These are phyloP conservation scores for Hermaeophaga mercurialis DNA, from an alignment of 2,888 invertebrate species.

Conservation along the genomic window DNA sequence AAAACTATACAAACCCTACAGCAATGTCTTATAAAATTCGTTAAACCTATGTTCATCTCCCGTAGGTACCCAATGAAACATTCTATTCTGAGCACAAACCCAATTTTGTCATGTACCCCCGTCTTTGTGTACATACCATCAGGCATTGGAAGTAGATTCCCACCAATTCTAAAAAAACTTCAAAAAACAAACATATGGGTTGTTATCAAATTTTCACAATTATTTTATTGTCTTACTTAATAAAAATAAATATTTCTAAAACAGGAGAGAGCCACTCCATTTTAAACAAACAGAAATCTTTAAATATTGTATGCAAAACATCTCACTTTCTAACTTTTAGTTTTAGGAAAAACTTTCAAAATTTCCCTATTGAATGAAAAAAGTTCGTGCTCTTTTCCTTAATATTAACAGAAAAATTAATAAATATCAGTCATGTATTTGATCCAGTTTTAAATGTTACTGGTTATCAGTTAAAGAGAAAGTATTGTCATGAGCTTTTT, in stretches of 20 bases:
- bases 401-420: conserved; percentile 12
- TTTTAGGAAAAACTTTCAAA: not conserved
- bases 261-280: conserved; percentile 5
- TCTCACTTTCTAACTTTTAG: too few relatives aligned
- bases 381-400: not conserved
- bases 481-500: conserved; percentile 24
- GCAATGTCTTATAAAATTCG: not conserved
- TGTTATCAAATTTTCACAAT: conserved; percentile 16
- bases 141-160: conserved; percentile 13
- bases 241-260: conserved; percentile 11
- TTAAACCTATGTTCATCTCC: not conserved
- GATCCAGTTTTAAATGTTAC: conserved; percentile 20
- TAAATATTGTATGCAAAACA: too few relatives aligned
- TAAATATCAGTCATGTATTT: conserved; percentile 22
- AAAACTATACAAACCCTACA: conserved; percentile 5
- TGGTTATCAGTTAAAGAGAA: conserved; percentile 20
- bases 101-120: conserved; percentile 2
- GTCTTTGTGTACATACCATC: conserved; percentile 12
- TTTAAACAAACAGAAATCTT: not conserved
- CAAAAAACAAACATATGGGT: conserved; percentile 2
- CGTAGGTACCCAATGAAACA: not conserved
- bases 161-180: conserved; percentile 7
- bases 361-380: not conserved
- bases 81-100: not conserved
- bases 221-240: conserved; percentile 20